Conservation (phyloP, 2,888 invertebrate genomes). For the Pardosa pseudoannulata region DNA sequence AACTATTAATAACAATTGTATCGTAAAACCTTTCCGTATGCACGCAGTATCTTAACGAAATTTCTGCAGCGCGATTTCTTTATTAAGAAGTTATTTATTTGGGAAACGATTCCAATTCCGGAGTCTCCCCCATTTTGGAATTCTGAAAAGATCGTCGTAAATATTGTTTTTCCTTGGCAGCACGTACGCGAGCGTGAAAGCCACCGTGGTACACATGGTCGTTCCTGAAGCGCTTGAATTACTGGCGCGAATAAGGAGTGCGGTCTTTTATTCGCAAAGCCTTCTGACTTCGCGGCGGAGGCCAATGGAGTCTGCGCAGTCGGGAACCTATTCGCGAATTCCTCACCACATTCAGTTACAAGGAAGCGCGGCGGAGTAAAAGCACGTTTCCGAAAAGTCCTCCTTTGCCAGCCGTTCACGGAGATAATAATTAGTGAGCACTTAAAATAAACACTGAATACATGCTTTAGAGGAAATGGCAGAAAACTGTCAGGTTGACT, state of each 20-base stretch:
- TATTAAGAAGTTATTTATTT: no score
- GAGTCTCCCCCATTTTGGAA: no score
- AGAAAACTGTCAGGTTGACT: background rate
- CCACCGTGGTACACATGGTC: slow-evolving; percentile 7
- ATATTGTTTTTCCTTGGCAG: background rate
- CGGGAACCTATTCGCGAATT: slow-evolving; percentile 62
- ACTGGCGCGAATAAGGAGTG: slow-evolving; percentile 53
- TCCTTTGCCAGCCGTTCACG: background rate
- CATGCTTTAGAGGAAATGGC: background rate
- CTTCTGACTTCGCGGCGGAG: slow-evolving; percentile 43
- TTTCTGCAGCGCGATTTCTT: no score
- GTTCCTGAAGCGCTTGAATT: slow-evolving; percentile 32
- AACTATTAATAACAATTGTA: no score
- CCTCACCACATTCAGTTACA: slow-evolving; percentile 55
- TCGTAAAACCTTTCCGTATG: no score
- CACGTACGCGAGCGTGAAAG: background rate
- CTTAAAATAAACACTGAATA: no score
- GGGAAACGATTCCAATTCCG: no score
- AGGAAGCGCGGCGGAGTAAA: slow-evolving; percentile 47
- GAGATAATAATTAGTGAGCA: background rate
- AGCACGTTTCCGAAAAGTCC: slow-evolving; percentile 17
- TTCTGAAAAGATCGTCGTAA: background rate
- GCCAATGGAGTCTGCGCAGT: slow-evolving; percentile 51
- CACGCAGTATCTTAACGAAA: no score
- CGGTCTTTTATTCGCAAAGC: slow-evolving; percentile 27